Evolutionary conservation across 2,113 vertebrate genomes (phyloP), one percentile per base, ranked within the genome.

Genomic region (Struthio camelus): DNA sequence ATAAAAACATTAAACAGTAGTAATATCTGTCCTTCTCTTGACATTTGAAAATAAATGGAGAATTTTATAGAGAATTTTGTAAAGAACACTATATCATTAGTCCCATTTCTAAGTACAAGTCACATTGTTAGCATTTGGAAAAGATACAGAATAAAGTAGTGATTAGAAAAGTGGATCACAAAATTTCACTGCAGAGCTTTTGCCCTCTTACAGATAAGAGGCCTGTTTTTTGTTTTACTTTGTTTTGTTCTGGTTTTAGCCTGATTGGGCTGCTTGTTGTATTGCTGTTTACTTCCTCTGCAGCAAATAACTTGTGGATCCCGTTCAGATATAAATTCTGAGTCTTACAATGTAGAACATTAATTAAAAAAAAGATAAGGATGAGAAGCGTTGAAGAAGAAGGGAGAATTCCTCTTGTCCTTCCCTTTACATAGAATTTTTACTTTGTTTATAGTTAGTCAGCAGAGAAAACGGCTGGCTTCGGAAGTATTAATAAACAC

Each of bases 211-310:
- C 25, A 76, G 88, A 44, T n/a, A 92, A 75, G 27, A 83, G n/a
- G 36, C 72, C 59, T 95, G 58, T 19, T 91, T 76, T 90, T 75
- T 85, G 65, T 87, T 95, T 89, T 85, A 48, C n/a, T 87, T 87
- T 9, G 70, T 94, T 96, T 93, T 80, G 6, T 71, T 71, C 72
- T 75, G 14, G 10, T 78, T 94, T 86, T 67, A 76, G 64, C 20
- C 76, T 94, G 80, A 61, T 42, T 89, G 38, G 19, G 27, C 65
- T 81, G 32, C 42, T 59, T 34, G 32, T 59, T 59, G 44, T 44
- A 81, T 70, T 89, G 38, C 67, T 93, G 28, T 51, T 87, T 90
- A 40, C 17, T 93, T 78, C 46, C 46, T 85, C 17, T 61, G 81
- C 51, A 81, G 32, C 72, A 53, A 76, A 51, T n/a, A 64, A 78